Evolutionary conservation across 2,113 vertebrate genomes (phyloP), one percentile per base, ranked within the genome.

Genomic region (Psophia crepitans): DNA sequence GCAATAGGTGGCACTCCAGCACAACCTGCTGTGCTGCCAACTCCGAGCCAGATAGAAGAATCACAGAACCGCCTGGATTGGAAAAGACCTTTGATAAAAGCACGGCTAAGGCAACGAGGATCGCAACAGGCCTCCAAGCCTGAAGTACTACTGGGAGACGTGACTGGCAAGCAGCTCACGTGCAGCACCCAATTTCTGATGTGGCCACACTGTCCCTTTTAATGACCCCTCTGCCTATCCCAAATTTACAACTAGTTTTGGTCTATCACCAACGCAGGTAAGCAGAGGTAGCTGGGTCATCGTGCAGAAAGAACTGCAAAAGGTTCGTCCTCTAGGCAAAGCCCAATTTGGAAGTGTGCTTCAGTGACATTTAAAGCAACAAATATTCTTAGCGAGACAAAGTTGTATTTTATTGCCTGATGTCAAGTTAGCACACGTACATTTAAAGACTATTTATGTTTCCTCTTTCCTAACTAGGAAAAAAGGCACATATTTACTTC

Each of bases 81-180:
- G 51, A 53, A 43, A 43, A 43, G 14, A 53, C 10, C 26, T 22
- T 8, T 11, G 46, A 44, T 11, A 21, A 71, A 41, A 68, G 61
- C 19, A 9, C 1, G 11, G 44, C 26, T 35, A 9, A 65, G 68
- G 41, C 33, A 51, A 6, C 2, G 17, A 48, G 44, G 35, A 23
- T 53, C 17, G 57, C 18, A 66, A 64, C 0, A 11, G 46, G 26
- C 19, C n/a, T 65, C 44, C 4, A 18, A 15, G 20, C 16, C 53
- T 18, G 0, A 14, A 18, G 26, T 6, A 27, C 13, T 15, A 43
- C 33, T 16, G 11, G 57, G 46, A 64, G 58, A 18, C 3, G 5
- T 0, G 17, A 66, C 46, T 11, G 2, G 9, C 14, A 64, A 9
- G 3, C 19, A 53, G 27, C 30, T 35, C 4, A 0, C 2, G 2